Percentiles rank a stretch among this genome's conserved stretches.
These are phyloP conservation scores for Platycercus adscitus DNA, from an alignment of 2,113 vertebrate genomes.

Conservation along the genomic window DNA sequence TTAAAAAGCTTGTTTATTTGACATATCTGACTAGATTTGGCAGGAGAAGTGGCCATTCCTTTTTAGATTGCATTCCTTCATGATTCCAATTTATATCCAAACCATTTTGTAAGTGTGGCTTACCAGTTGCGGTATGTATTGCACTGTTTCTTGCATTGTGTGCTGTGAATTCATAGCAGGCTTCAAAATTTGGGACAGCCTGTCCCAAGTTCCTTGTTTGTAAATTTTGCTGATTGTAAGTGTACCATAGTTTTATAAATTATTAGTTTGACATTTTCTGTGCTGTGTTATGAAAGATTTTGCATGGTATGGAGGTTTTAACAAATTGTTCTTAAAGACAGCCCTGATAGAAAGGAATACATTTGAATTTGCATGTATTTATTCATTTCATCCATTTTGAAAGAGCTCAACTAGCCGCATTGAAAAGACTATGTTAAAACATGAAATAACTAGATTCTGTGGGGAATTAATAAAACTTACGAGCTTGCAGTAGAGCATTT, in stretches of 20 bases:
- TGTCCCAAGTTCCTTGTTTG: not conserved
- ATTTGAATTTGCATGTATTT: slow-evolving; percentile 8
- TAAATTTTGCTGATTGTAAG: not conserved
- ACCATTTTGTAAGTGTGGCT: slow-evolving; percentile 70
- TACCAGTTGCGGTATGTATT: not conserved
- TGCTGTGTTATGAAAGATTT: not conserved
- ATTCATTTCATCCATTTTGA: not conserved
- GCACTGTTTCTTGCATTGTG: slow-evolving; percentile 11
- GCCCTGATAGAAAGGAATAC: not conserved
- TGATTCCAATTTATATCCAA: not conserved
- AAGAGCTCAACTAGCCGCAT: not conserved
- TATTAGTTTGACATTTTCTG: not conserved
- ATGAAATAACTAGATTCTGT: not conserved
- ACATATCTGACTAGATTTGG: not conserved
- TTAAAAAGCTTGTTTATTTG: not conserved
- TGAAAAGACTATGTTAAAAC: slow-evolving; percentile 3
- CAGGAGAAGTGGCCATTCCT: not conserved
- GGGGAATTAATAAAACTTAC: not conserved
- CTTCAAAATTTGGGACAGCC: not conserved
- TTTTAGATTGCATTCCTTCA: not conserved
- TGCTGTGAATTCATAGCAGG: slow-evolving; percentile 27
- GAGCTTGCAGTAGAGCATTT: not conserved
- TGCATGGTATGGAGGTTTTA: not conserved
- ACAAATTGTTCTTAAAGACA: not conserved
- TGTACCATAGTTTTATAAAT: not conserved